These are phyloP conservation scores for Smittia sp. DNA, from an alignment of 2,888 invertebrate genomes.

Conservation along the genomic window DNA sequence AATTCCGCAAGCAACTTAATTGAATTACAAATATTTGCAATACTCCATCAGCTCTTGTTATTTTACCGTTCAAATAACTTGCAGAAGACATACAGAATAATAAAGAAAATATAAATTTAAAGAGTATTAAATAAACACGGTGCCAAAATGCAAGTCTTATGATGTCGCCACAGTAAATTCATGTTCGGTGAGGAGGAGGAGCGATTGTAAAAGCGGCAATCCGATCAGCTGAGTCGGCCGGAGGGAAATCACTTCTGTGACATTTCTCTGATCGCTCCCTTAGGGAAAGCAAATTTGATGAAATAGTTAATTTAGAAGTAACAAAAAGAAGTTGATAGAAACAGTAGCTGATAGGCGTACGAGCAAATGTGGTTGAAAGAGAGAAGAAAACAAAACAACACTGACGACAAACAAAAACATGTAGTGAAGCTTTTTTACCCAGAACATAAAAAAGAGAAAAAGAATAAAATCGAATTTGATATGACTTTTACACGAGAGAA, in stretches of 20 bases:
- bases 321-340: slow-evolving; percentile 1
- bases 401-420: not conserved
- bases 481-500: slow-evolving; percentile 14
- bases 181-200: not conserved
- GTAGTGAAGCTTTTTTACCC: slow-evolving; percentile 11
- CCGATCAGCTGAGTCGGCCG: no score
- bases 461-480: slow-evolving; percentile 19
- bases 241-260: no score
- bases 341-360: not conserved
- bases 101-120: not conserved
- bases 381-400: not conserved
- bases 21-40: not conserved
- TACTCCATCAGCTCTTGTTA: not conserved
- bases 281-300: not conserved
- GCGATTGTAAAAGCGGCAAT: no score
- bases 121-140: slow-evolving; percentile 26
- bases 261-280: no score
- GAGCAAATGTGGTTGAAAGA: not conserved
- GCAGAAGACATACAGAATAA: not conserved
- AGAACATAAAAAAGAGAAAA: not conserved
- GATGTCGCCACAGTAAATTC: not conserved
- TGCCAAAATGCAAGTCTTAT: slow-evolving; percentile 32
- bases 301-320: slow-evolving; percentile 17
- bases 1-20: not conserved
- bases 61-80: no score